Conservation (phyloP, 2,797 vertebrate species). For the Sylvilagus floridanus region DNA sequence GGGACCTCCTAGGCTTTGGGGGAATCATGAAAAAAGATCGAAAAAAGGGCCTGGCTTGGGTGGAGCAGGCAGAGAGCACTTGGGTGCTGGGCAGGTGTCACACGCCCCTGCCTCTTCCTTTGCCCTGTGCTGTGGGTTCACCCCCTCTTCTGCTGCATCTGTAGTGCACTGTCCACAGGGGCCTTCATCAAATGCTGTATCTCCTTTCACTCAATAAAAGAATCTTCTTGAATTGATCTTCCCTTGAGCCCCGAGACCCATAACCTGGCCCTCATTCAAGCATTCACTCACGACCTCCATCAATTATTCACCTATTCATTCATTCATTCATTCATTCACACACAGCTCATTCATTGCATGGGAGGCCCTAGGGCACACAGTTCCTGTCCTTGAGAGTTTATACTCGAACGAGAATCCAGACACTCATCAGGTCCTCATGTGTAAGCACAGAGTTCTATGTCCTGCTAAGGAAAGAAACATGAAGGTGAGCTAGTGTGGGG, state of each 20-base stretch:
- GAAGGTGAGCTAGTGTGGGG: neutral
- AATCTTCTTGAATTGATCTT: neutral
- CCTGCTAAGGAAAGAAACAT: neutral
- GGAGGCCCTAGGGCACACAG: neutral
- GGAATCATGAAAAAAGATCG: neutral
- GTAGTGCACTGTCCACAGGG: neutral
- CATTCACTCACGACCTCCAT: neutral
- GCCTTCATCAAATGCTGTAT: neutral
- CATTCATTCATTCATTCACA: neutral
- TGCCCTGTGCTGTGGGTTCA: neutral
- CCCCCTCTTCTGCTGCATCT: too few species aligned
- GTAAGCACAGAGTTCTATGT: neutral
- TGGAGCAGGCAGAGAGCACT: neutral
- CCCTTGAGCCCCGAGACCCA: neutral
- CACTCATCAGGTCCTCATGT: neutral
- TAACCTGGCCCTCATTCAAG: neutral
- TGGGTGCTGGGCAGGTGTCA: fast-evolving
- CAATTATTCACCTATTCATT: neutral
- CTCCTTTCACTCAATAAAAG: neutral
- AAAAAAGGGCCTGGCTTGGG: neutral
- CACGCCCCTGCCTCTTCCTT: neutral
- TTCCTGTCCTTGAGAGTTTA: neutral
- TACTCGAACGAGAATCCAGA: neutral
- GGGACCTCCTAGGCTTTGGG: neutral
- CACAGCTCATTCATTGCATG: neutral